Conservation (phyloP, 2,797 vertebrate species). For the Macroramphosus scolopax region DNA sequence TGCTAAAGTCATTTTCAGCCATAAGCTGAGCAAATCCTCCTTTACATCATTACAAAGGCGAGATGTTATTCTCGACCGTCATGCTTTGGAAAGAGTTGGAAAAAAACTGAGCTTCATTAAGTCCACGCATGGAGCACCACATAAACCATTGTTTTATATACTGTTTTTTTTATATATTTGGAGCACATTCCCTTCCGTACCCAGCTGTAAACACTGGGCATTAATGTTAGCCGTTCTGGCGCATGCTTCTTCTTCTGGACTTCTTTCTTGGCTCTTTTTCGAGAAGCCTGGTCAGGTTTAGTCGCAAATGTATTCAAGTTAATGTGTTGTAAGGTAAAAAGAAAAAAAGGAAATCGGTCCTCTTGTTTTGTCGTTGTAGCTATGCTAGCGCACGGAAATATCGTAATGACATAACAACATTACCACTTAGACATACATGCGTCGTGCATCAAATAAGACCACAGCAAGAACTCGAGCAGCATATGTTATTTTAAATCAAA, state of each 20-base stretch:
- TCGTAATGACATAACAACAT: background rate
- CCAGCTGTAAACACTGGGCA: conserved; percentile 69
- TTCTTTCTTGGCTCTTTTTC: too few species aligned
- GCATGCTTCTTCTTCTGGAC: conserved; percentile 37
- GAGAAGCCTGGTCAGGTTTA: too few species aligned
- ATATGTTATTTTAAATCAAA: too few species aligned
- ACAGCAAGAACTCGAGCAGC: too few species aligned
- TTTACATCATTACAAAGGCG: conserved; percentile 54
- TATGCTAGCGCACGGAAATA: too few species aligned
- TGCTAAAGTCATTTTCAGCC: conserved; percentile 72
- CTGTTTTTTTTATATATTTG: conserved; percentile 45
- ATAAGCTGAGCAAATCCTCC: conserved; percentile 68
- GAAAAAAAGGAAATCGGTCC: too few species aligned
- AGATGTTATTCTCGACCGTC: conserved; percentile 25
- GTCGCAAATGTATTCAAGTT: too few species aligned
- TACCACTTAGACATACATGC: too few species aligned
- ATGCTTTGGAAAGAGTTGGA: background rate
- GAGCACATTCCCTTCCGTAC: conserved; percentile 55
- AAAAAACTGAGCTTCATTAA: background rate
- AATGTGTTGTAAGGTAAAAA: too few species aligned
- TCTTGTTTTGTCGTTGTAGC: too few species aligned
- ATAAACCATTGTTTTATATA: conserved; percentile 8
- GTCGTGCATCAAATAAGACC: too few species aligned
- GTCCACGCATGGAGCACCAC: background rate
- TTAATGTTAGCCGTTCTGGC: conserved; percentile 16